A percentile compares a stretch with the other conserved stretches of the same genome.
Evolutionary conservation across 2,113 vertebrate species (phyloP).

Genomic region (Sturnira hondurensis): DNA sequence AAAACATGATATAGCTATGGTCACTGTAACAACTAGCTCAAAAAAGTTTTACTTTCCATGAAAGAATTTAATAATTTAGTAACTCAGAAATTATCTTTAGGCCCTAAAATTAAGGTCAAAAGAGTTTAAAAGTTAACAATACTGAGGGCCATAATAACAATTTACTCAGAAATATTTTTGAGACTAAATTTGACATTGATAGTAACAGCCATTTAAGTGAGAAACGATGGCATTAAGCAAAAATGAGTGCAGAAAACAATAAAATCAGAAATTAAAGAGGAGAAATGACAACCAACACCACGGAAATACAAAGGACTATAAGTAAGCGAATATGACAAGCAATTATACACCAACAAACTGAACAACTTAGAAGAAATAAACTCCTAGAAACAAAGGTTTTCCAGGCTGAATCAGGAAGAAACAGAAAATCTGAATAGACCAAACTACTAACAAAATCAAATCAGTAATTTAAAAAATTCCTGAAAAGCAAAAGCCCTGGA

Average conservation of each 20-base stretch:
- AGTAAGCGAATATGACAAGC: neutral
- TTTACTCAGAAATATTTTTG: conserved; percentile 23
- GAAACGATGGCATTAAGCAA: neutral
- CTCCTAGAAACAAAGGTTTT: neutral
- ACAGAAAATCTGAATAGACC: neutral
- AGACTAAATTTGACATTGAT: neutral
- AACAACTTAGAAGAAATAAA: neutral
- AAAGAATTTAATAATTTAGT: conserved; percentile 39
- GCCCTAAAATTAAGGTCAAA: neutral
- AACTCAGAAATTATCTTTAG: conserved; percentile 26
- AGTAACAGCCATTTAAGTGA: neutral
- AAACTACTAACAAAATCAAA: neutral
- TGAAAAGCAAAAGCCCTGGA: neutral
- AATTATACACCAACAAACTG: neutral
- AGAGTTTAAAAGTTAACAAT: conserved; percentile 49
- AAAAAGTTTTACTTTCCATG: neutral
- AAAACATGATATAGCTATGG: neutral
- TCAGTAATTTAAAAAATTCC: neutral
- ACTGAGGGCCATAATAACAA: neutral
- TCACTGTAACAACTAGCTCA: conserved; percentile 35
- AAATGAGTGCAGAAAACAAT: neutral
- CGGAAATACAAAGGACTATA: neutral
- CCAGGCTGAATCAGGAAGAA: neutral
- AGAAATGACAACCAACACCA: neutral
- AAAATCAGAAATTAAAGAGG: neutral